Evolutionary conservation across 2,888 invertebrate genomes (phyloP), one percentile per base, ranked within the genome.

Genomic region (Sympetrum striolatum): DNA sequence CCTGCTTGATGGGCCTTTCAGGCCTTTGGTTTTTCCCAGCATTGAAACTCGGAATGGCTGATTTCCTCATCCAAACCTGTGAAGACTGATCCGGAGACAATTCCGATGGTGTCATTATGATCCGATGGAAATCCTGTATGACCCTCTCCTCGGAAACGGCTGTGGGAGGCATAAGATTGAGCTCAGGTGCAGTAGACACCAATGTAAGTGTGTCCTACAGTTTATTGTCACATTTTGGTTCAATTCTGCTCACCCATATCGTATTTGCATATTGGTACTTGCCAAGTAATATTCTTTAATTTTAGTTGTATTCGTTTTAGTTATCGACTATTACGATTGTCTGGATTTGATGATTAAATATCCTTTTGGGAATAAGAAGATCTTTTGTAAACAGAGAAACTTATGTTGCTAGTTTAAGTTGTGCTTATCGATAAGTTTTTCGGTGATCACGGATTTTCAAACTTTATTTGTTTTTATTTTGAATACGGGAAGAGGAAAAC

Each of bases 1-100:
- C 86, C 86, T 86, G 86, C 86, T 22, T 86, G 86, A 86, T 86
- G 39, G 86, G 86, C 86, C 86, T 86, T 37, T 39, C 18, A 86
- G 86, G 86, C 86, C 86, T 86, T 86, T 86, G 86, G 86, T 86
- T 86, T 86, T 86, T 86, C 86, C 86, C 86, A 86, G 86, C 86
- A 86, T 37, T 86, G 86, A 82, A 82, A 58, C 82, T 37, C 35
- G 31, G 82, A 86, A 86, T 58, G 86, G 60, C 86, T 60, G 86
- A 35, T 86, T n/a, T 64, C 86, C 86, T 58, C 86, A 37, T 35
- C 82, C 58, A 58, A 31, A 82, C 86, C 86, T 60, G 86, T 37
- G 86, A 86, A 86, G 86, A 37, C 86, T 86, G 86, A n/a, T 58
- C 86, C 86, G 64, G 86, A 60, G 86, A 60, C 86, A 39, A 37